Base-by-base conservation (phyloP, 2,797 vertebrate genomes). In the Trachops cirrhosus region DNA sequence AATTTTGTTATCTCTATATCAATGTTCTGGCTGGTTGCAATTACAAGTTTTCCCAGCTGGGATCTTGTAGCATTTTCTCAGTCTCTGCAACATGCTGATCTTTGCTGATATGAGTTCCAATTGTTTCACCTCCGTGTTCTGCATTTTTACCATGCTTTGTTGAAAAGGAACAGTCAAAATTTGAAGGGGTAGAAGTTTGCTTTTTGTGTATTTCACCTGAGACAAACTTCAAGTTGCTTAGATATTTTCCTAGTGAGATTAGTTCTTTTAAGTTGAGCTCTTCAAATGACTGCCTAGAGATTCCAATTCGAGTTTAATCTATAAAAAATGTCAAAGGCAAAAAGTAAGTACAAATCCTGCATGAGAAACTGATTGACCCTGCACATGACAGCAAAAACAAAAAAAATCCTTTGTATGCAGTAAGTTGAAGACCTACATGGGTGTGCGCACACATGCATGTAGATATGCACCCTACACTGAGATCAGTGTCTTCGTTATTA, bases 31-130 rank as follows among this genome's bases (percentile, higher is more conserved):
- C 95, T 98, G 97, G 94, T 96, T 98, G 97, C 97, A 98, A 98
- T 98, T 98, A 98, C 97, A 98, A 97, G 93, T 97, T 98, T 98
- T 98, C 97, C 97, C 98, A 98, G 95, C 97, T 98, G 97, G 97
- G 96, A 98, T n/a, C 86, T 98, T 98, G 93, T 93, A 98, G 97
- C 73, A 54, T 97, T 98, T 97, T 97, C 94, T 97, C 96, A 87
- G 94, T 97, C 89, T 97, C 93, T 87, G 73, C 57, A 62, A 98
- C 95, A 96, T 0, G 2, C 92, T 97, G 97, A 98, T 98, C 86
- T 98, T 82, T 97, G 97, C 96, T 93, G 93, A 98, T 98, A 95
- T 59, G 68, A 97, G 78, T 96, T 98, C 84, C 98, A 97, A 96
- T 97, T 97, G 37, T 96, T 98, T 98, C 95, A 95, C 97, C 85